These are phyloP conservation scores for Aurelia sp. DNA, from an alignment of 30 jellyfish, hydroid and myxozoan species.

Conservation along the genomic window DNA sequence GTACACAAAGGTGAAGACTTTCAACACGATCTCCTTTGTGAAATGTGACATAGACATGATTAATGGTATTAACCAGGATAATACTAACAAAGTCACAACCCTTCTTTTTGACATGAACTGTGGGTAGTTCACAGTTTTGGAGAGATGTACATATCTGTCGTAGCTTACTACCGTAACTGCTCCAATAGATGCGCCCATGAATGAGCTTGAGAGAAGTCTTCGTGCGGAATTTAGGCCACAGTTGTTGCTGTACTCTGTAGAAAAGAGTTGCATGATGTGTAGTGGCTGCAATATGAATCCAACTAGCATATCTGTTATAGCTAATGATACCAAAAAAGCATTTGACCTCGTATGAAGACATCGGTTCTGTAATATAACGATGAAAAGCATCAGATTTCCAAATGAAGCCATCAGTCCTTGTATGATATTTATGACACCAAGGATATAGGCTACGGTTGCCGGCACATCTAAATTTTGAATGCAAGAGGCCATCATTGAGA, in stretches of 20 bases:
- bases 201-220: conserved; percentile 50
- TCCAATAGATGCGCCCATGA: conserved; percentile 81
- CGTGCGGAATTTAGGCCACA: conserved; percentile 67
- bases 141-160: conserved; percentile 77
- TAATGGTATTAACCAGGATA: conserved; percentile 83
- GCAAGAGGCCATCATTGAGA: conserved; percentile 45
- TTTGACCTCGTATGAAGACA: conserved; percentile 67
- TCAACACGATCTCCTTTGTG: conserved; percentile 49
- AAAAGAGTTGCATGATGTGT: conserved; percentile 51
- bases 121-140: conserved; percentile 58
- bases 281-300: conserved; percentile 70
- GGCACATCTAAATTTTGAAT: conserved; percentile 33
- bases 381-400: conserved; percentile 59
- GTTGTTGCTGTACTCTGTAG: conserved; percentile 15
- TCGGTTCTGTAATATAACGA: conserved; percentile 22
- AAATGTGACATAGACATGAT: conserved; percentile 67
- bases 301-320: conserved; percentile 80
- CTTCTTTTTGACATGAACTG: conserved; percentile 56
- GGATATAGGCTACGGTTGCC: neutral
- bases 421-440: conserved; percentile 56
- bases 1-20: conserved; percentile 24
- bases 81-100: conserved; percentile 30
- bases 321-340: conserved; percentile 55
- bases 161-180: conserved; percentile 70
- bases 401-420: conserved; percentile 27